Conservation (phyloP, 2,888 invertebrate species). For the Ophioninae sp. region DNA sequence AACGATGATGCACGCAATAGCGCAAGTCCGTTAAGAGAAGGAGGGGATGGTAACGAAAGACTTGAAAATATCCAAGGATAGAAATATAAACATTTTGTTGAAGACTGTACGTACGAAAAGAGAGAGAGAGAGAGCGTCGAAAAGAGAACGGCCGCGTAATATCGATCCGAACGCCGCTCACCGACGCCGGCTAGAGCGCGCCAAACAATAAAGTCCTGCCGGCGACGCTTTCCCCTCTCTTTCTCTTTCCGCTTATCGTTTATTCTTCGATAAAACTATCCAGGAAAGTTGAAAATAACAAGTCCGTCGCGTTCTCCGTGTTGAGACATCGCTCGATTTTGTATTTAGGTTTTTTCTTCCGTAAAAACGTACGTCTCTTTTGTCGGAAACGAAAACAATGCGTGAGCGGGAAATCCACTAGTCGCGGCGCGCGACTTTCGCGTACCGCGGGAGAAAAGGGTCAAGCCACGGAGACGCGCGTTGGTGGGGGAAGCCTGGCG, state of each 20-base stretch:
- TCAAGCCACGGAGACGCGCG: slow-evolving; percentile 29
- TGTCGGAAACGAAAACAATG: slow-evolving; percentile 57
- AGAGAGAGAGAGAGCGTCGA: slow-evolving; percentile 60
- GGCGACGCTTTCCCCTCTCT: slow-evolving; percentile 63
- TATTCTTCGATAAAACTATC: background rate
- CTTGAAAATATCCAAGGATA: slow-evolving; percentile 47
- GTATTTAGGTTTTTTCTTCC: background rate
- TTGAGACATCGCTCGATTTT: background rate
- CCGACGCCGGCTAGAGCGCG: slow-evolving; percentile 63
- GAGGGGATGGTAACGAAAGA: slow-evolving; percentile 20
- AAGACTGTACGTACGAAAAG: slow-evolving; percentile 65
- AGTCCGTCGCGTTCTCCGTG: background rate
- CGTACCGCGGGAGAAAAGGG: slow-evolving; percentile 49
- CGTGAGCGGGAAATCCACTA: slow-evolving; percentile 58
- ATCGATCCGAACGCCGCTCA: slow-evolving; percentile 65
- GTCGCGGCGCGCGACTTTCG: slow-evolving; percentile 38
- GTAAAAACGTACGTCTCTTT: slow-evolving; percentile 9
- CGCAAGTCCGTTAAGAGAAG: slow-evolving; percentile 11
- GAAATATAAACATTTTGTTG: slow-evolving; percentile 62
- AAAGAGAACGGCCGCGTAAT: slow-evolving; percentile 66
- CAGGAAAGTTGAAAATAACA: background rate
- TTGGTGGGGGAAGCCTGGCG: background rate
- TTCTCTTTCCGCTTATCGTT: slow-evolving; percentile 42
- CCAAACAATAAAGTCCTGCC: slow-evolving; percentile 70
- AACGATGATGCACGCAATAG: slow-evolving; percentile 1